These are phyloP conservation scores for Calonectris borealis DNA, from an alignment of 2,113 vertebrate genomes.

Conservation along the genomic window DNA sequence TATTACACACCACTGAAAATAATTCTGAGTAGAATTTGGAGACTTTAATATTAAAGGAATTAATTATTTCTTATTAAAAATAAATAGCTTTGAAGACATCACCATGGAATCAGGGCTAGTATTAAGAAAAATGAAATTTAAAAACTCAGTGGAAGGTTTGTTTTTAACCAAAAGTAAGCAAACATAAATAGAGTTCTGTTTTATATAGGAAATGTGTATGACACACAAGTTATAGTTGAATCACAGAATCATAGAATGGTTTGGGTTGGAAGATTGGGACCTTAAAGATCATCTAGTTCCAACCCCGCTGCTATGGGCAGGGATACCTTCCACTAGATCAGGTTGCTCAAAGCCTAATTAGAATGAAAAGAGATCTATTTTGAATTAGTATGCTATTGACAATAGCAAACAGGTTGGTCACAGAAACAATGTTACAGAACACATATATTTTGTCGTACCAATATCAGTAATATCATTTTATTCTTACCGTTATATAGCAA, in stretches of 20 bases:
- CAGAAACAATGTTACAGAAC: not conserved
- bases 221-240: not conserved
- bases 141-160: not conserved
- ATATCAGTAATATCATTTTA: not conserved
- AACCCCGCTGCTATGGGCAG: not conserved
- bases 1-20: not conserved
- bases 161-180: not conserved
- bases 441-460: rapidly evolving
- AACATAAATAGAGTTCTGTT: not conserved
- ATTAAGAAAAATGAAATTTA: not conserved
- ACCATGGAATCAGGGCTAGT: not conserved
- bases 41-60: not conserved
- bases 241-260: not conserved
- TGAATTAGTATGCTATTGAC: not conserved
- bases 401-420: not conserved
- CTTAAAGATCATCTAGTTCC: not conserved
- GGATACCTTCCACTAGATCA: not conserved
- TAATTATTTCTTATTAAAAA: not conserved
- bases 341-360: not conserved
- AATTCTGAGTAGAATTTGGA: not conserved
- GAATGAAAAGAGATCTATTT: not conserved
- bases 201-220: not conserved
- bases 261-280: not conserved
- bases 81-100: not conserved
- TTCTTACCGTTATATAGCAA: not conserved